Base-by-base conservation (phyloP, 2,888 invertebrate species). In the Autographa pulchrina region DNA sequence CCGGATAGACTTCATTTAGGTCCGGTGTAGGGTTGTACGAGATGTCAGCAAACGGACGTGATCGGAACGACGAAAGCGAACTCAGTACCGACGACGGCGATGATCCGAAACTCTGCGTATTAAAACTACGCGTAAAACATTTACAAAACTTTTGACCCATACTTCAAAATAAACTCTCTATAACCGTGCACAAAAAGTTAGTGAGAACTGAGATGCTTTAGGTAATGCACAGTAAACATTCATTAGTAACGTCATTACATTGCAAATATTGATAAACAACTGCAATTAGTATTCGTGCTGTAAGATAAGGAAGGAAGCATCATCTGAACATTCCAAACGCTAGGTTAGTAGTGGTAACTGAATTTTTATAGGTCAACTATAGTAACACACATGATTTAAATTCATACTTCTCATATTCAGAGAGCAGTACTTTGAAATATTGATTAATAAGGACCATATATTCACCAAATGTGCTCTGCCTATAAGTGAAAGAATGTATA, bases 1-100 rank as follows among this genome's bases (percentile, higher is more conserved):
- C 96, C 70, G 97, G 97, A 91, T 97, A 98, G 63, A 98, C 98
- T 92, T 98, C 97, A 91, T 97, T 97, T 85, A 97, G 96, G 91
- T 98, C 97, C 59, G 97, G 96, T 68, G 96, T 96, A 62, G 96
- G 92, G 79, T 92, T 93, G 87, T 96, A 96, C 9, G 91, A 77
- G 71, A 92, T 85, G 75, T 93, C 92, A 56, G 91, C 87, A 78
- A 92, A 91, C 5, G 92, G 91, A 70, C 93, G 86, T 64, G 93
- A 85, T 58, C 95, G 91, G 72, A 90, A 89, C 52, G 94, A 88
- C n/a, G 93, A 90, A 81, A 95, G 82, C 62, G 94, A 91, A 74
- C 92, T 92, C 87, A 94, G 84, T 82, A 95, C 88, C 38, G 95
- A 92, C 9, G 95, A 93, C 32, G 92, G 88, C 2, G 93, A 90